These are phyloP conservation scores for Drosophila meridiana DNA, from an alignment of 2,888 invertebrate species.

Conservation along the genomic window DNA sequence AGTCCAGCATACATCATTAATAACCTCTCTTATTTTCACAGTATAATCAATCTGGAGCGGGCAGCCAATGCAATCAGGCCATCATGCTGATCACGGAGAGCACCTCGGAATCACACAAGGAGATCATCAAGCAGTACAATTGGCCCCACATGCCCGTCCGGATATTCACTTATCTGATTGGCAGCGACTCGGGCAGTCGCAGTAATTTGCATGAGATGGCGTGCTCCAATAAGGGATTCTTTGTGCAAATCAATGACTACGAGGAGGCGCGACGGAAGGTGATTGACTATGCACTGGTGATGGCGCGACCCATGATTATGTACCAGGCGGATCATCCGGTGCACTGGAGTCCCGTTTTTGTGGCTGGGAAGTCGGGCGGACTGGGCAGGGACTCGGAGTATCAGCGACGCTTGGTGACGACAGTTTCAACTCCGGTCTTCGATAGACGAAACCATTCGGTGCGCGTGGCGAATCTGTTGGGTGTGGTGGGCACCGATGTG, in stretches of 20 bases:
- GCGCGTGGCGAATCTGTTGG: slow-evolving; percentile 95
- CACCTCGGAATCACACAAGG: slow-evolving; percentile 89
- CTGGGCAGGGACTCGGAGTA: slow-evolving; percentile 84
- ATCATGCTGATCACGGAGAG: slow-evolving; percentile 99
- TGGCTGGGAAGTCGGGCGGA: slow-evolving; percentile 91
- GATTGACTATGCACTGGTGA: slow-evolving; percentile 96
- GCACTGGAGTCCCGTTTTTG: slow-evolving; percentile 97
- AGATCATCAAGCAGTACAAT: slow-evolving; percentile 92
- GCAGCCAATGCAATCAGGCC: slow-evolving; percentile 98
- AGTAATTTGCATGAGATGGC: slow-evolving; percentile 97
- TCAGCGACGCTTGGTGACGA: slow-evolving; percentile 94
- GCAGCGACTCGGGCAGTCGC: slow-evolving; percentile 95
- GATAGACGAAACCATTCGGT: slow-evolving; percentile 96
- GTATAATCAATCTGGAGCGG: slow-evolving; percentile 93
- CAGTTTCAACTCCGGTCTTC: slow-evolving; percentile 97
- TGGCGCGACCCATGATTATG: slow-evolving; percentile 98
- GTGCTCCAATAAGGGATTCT: slow-evolving; percentile 96
- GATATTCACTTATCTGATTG: slow-evolving; percentile 98
- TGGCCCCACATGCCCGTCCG: slow-evolving; percentile 97
- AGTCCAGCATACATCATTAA: neutral
- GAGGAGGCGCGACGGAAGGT: slow-evolving; percentile 96
- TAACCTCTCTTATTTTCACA: slow-evolving; percentile 73
- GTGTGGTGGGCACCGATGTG: slow-evolving; percentile 98
- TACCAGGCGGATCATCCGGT: slow-evolving; percentile 96
- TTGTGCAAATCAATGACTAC: slow-evolving; percentile 93